phyloP scores from a whole-genome alignment of 2,888 invertebrate species.

The Clanis bilineata region DNA sequence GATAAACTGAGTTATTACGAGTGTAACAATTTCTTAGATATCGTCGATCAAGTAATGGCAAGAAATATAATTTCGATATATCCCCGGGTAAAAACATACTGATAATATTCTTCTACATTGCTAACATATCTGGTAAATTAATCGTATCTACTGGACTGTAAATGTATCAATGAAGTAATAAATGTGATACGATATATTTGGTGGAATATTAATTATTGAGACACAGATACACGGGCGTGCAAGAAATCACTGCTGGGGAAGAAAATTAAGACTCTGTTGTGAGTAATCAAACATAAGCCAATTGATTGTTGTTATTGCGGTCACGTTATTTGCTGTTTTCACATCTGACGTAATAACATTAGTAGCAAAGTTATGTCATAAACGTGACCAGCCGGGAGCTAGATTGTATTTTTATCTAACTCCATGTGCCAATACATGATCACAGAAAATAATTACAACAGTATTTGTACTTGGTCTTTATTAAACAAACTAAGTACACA shows the following conservation, averaged over 20 bases:
- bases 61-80: too few species aligned
- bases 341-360: slow-evolving; percentile 79
- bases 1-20: too few species aligned
- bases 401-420: slow-evolving; percentile 7
- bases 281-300: slow-evolving; percentile 70
- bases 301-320: slow-evolving; percentile 80
- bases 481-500: neutral
- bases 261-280: slow-evolving; percentile 45
- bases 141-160: neutral
- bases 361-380: slow-evolving; percentile 76
- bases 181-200: neutral
- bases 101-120: neutral
- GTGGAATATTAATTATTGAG: neutral
- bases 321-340: slow-evolving; percentile 80
- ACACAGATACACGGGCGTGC: neutral
- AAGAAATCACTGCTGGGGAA: slow-evolving; percentile 49
- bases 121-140: neutral
- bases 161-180: slow-evolving; percentile 20
- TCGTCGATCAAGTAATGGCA: too few species aligned
- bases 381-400: slow-evolving; percentile 68
- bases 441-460: neutral
- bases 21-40: too few species aligned
- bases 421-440: neutral
- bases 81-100: too few species aligned
- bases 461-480: neutral